Conservation (phyloP, 2,113 vertebrate genomes). For the Rhineura floridana region DNA sequence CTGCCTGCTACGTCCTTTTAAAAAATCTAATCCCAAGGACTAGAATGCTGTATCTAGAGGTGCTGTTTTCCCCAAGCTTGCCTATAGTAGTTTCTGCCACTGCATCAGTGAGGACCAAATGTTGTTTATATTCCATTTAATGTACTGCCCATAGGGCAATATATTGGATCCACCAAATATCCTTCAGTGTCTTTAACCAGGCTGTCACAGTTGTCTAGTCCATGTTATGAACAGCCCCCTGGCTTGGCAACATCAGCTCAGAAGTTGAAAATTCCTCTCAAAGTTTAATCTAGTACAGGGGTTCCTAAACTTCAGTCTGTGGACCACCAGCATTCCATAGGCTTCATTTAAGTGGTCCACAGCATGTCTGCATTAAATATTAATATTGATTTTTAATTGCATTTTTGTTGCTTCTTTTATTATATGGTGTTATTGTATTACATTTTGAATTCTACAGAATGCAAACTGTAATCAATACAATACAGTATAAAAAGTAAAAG, state of each 20-base stretch:
- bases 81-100: neutral
- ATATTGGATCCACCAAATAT: neutral
- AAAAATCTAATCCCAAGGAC: neutral
- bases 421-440: too few relatives aligned
- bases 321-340: too few relatives aligned
- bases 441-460: too few relatives aligned
- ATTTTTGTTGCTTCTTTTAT: too few relatives aligned
- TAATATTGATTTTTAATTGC: too few relatives aligned
- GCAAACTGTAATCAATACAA: too few relatives aligned
- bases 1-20: neutral
- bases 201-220: neutral
- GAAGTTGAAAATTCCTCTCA: constrained; percentile 24
- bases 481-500: too few relatives aligned
- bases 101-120: neutral
- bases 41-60: neutral
- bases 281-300: constrained; percentile 31
- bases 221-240: neutral
- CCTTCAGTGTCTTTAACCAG: neutral
- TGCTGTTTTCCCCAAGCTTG: fast-evolving
- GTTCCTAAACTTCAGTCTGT: too few relatives aligned
- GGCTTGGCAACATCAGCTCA: constrained; percentile 47
- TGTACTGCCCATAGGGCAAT: neutral
- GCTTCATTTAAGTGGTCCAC: too few relatives aligned
- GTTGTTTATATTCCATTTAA: neutral
- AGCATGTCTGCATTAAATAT: too few relatives aligned